These are phyloP conservation scores for Nemoura dubitans DNA, from an alignment of 2,888 invertebrate genomes.

Conservation along the genomic window DNA sequence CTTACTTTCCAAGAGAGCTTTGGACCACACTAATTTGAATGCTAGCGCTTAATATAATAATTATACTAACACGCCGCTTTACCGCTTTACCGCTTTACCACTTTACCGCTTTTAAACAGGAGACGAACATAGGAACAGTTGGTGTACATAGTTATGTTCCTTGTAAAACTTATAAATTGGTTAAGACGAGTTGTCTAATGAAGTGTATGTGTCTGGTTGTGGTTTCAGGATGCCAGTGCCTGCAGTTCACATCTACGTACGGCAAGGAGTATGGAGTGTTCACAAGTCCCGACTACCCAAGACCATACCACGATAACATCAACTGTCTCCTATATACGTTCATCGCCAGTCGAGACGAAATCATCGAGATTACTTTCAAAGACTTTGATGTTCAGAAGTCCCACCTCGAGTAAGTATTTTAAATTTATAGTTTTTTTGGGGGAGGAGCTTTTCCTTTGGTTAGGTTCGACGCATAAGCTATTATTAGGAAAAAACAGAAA, in stretches of 20 bases:
- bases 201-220: background rate
- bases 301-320: constrained; percentile 75
- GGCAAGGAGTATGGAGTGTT: constrained; percentile 82
- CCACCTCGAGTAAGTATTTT: constrained; percentile 71
- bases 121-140: background rate
- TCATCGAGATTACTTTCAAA: constrained; percentile 82
- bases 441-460: too few relatives aligned
- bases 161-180: background rate
- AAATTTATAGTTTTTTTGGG: background rate
- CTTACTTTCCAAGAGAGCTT: background rate
- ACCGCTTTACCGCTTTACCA: background rate
- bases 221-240: constrained; percentile 82
- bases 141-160: background rate
- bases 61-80: background rate
- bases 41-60: background rate
- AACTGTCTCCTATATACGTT: constrained; percentile 88
- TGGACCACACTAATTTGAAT: background rate
- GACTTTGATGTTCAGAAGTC: constrained; percentile 80
- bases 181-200: background rate
- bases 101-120: too few relatives aligned
- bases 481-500: background rate
- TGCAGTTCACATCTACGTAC: constrained; percentile 81
- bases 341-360: constrained; percentile 78
- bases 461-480: background rate
- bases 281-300: constrained; percentile 85